Evolutionary conservation across 2,888 invertebrate genomes (phyloP).

Genomic region (Actias luna): DNA sequence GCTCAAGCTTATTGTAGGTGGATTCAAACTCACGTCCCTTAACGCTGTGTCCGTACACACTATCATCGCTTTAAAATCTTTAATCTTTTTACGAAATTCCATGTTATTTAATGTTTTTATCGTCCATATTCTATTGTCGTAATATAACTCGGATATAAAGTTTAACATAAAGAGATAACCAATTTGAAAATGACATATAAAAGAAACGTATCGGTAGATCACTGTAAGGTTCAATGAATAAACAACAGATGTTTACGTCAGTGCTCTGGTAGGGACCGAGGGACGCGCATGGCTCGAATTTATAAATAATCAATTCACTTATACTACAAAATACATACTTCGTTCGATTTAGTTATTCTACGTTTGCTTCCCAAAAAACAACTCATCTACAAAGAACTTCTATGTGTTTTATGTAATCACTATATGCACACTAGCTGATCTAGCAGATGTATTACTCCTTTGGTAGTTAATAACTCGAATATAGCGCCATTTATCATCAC

Average conservation of each 20-base stretch:
- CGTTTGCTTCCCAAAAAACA: no score
- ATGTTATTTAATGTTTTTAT: background rate
- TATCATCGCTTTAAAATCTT: no score
- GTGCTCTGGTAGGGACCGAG: slow-evolving; percentile 37
- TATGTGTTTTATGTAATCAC: no score
- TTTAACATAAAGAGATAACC: slow-evolving; percentile 34
- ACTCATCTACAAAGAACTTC: no score
- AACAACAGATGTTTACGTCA: slow-evolving; percentile 65
- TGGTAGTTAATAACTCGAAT: no score
- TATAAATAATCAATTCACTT: slow-evolving; percentile 55
- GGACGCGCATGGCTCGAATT: slow-evolving; percentile 44
- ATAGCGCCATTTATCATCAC: no score
- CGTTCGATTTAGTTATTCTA: slow-evolving; percentile 21
- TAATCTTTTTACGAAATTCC: background rate
- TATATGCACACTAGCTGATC: no score
- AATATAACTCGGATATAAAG: background rate
- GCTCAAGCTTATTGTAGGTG: no score
- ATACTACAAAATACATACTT: slow-evolving; percentile 19
- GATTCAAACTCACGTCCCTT: no score
- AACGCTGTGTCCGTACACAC: no score
- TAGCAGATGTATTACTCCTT: no score
- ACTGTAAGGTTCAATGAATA: slow-evolving; percentile 58
- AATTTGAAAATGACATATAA: slow-evolving; percentile 38
- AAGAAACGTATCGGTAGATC: slow-evolving; percentile 47
- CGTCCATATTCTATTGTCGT: background rate